Evolutionary conservation across 2,797 vertebrate genomes (phyloP), one percentile per base, ranked within the genome.

Genomic region (Cryptoprocta ferox): DNA sequence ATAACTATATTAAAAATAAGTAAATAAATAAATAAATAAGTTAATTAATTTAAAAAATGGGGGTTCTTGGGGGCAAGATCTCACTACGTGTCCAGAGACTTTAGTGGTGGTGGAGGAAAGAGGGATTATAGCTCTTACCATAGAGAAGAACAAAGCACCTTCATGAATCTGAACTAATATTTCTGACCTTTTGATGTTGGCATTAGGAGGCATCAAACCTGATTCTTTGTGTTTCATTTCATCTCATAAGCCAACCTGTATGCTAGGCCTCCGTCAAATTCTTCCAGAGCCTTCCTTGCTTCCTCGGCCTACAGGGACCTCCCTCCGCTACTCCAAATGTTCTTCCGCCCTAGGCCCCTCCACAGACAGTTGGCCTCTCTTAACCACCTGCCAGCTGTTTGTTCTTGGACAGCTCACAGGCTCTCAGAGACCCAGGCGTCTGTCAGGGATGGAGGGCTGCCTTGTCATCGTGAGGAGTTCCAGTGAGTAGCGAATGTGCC

Each of bases 271-370:
- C 59, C 42, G 18, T 56, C 24, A 56, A 50, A 13, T 65, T 45
- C 30, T 91, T 91, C 78, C 32, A 89, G 66, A 80, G 71, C 19
- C 3, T 97, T 61, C 75, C 12, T 35, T 79, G 12, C 56, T 66
- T 56, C 14, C 56, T 71, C 6, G 79, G 26, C 30, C 82, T 81
- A 2, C 39, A 61, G 76, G 19, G 10, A 19, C 21, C 32, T 79
- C 53, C 56, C 16, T 53, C 7, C 59, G 24, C 1, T 3, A 35
- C 48, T 71, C 30, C 12, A 53, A 42, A 26, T 35, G 19, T 79
- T 2, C 82, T 81, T 45, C 32, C 8, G 24, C n/a, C 19, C 7
- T 15, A 15, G 30, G 73, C 0, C 0, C 11, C 39, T 59, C 45
- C 13, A 28, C 10, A 4, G 45, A 73, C 10, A 30, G 16, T 21